Percentiles rank a stretch among this genome's conserved stretches.
Conservation (phyloP, 2,888 invertebrate species). For the Chaitophorus viminalis region DNA sequence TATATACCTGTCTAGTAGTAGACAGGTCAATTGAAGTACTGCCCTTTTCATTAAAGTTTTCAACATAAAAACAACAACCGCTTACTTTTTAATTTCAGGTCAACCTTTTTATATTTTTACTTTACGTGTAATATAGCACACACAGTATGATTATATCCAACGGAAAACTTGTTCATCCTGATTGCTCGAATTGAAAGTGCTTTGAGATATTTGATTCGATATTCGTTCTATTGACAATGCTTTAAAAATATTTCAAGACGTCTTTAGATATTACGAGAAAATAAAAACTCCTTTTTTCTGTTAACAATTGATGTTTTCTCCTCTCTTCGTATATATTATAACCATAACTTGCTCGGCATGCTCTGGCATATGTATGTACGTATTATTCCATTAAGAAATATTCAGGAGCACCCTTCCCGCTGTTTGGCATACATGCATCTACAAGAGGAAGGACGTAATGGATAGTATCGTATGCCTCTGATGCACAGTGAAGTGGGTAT, state of each 20-base stretch:
- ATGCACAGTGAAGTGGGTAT: constrained; percentile 50
- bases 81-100: constrained; percentile 10
- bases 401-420: constrained; percentile 16
- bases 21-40: constrained; percentile 39
- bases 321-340: not conserved
- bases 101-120: too few relatives aligned
- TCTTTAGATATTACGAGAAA: not conserved
- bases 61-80: not conserved
- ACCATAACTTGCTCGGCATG: too few relatives aligned
- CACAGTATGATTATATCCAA: not conserved
- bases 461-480: constrained; percentile 15
- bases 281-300: constrained; percentile 3
- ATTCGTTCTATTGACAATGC: not conserved
- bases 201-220: not conserved
- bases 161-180: not conserved
- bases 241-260: not conserved
- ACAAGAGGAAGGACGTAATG: constrained; percentile 42
- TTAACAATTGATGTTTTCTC: not conserved
- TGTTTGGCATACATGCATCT: not conserved
- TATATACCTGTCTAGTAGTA: constrained; percentile 22
- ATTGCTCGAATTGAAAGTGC: not conserved
- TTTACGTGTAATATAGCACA: too few relatives aligned
- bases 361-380: not conserved
- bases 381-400: constrained; percentile 46
- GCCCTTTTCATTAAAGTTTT: constrained; percentile 24